Conservation (phyloP, 2,113 vertebrate genomes). For the Stigmatopora argus region DNA sequence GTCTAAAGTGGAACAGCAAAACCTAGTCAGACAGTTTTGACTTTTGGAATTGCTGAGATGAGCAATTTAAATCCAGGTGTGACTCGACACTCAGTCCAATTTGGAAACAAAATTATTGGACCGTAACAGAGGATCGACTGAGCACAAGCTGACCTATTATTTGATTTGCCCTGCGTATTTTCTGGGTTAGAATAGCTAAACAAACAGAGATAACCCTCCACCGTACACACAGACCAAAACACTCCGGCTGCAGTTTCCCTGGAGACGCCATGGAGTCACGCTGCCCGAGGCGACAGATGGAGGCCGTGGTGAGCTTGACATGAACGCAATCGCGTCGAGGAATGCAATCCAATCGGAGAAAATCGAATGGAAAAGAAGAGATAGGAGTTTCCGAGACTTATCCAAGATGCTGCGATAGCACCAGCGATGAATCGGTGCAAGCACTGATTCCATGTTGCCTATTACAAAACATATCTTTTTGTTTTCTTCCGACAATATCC, state of each 20-base stretch:
- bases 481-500: no score
- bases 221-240: constrained; percentile 20
- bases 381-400: not conserved
- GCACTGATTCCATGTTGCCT: not conserved
- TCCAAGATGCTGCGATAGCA: not conserved
- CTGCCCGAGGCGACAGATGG: constrained; percentile 21
- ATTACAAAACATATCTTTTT: no score
- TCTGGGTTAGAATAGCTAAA: constrained; percentile 17
- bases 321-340: constrained; percentile 17
- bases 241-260: constrained; percentile 11
- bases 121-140: not conserved
- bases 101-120: not conserved
- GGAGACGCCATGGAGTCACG: constrained; percentile 6
- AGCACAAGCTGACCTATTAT: constrained; percentile 1
- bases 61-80: not conserved
- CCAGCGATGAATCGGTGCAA: not conserved
- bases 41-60: not conserved
- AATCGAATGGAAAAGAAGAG: not conserved
- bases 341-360: not conserved
- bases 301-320: constrained; percentile 11
- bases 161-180: constrained; percentile 4
- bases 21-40: no score
- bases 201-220: constrained; percentile 8
- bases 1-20: not conserved
- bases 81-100: not conserved